Base-by-base conservation (phyloP, 53 echinoderm and acorn worm species). In the Apostichopus leukothele region DNA sequence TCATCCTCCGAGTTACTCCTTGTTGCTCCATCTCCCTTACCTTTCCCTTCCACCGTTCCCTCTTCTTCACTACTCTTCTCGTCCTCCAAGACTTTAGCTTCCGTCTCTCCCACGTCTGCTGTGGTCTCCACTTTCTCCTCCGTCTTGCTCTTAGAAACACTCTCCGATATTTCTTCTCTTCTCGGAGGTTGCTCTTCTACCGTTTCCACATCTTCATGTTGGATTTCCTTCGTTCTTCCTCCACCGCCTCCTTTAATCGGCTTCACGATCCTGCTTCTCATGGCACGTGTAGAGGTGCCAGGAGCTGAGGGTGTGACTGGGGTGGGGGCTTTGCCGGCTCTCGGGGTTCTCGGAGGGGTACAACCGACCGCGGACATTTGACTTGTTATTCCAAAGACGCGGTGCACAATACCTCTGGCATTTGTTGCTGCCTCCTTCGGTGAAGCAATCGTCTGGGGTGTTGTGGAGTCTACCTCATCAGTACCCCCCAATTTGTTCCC, bases 381-480 rank as follows among this genome's bases (percentile, higher is more conserved):
- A 19, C 71, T 18, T 4, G 71, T 71, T 3, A 71, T 71, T 6
- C 71, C 71, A 18, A 71, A 71, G 6, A 71, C 20, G 1, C 71
- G 14, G 71, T 71, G 71, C 13, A 71, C 71, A 3, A 71, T 3
- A n/a, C 86, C 90, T 76, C n/a, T 50, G 50, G 75, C 60, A 12
- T 51, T 18, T 68, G 75, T 9, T 7, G 51, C 76, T 3, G 59
- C 68, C 51, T 51, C 52, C 53, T 79, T 50, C 54, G 61, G 22
- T 77, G 79, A 6, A 52, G 76, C 76, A 54, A 60, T 74, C 50
- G 8, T 76, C n/a, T 86, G 76, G 18, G 71, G 6, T n/a, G 71
- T 18, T 19, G 13, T 71, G 11, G 87, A 76, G 25, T 25, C 39
- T 63, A 75, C 80, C 25, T 91, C 91, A 86, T 67, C 88, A 6